A percentile compares a stretch with the other conserved stretches of the same genome.
Conservation (phyloP, 1,140 invertebrate species). For the Magallana angulata region DNA sequence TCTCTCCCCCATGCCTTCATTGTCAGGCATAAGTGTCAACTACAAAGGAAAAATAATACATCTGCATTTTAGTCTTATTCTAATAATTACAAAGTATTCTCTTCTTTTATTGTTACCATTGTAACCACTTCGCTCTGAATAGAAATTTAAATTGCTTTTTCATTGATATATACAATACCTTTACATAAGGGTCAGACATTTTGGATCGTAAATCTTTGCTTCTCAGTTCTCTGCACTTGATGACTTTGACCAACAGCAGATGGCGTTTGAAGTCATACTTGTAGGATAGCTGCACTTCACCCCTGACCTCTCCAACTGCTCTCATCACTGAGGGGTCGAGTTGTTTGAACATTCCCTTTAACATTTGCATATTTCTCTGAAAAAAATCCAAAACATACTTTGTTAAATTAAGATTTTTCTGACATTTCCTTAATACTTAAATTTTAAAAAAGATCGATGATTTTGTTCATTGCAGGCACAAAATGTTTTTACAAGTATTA, state of each 20-base stretch:
- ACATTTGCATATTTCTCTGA: conserved; percentile 72
- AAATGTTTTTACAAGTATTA: too few relatives aligned
- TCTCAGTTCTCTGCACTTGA: conserved; percentile 70
- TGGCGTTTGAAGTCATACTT: conserved; percentile 73
- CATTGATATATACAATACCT: conserved; percentile 59
- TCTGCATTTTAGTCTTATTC: too few relatives aligned
- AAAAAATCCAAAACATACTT: conserved; percentile 58
- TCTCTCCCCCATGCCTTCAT: conserved; percentile 62
- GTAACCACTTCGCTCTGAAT: too few relatives aligned
- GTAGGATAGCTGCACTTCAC: conserved; percentile 75
- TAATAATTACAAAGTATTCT: too few relatives aligned
- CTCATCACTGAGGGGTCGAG: conserved; percentile 74
- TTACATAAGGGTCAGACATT: conserved; percentile 74
- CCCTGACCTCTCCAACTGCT: conserved; percentile 61
- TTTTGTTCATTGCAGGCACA: too few relatives aligned
- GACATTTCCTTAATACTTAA: too few relatives aligned
- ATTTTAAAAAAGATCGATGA: too few relatives aligned
- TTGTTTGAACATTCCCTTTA: conserved; percentile 75
- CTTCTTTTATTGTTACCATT: too few relatives aligned
- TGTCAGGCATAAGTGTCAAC: conserved; percentile 64
- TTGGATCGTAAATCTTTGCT: conserved; percentile 70
- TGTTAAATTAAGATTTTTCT: neutral
- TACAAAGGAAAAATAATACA: neutral
- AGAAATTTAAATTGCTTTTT: too few relatives aligned
- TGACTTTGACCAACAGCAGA: conserved; percentile 74